phyloP scores from a whole-genome alignment of 2,797 vertebrate genomes.

The Sorex maritimensis region DNA sequence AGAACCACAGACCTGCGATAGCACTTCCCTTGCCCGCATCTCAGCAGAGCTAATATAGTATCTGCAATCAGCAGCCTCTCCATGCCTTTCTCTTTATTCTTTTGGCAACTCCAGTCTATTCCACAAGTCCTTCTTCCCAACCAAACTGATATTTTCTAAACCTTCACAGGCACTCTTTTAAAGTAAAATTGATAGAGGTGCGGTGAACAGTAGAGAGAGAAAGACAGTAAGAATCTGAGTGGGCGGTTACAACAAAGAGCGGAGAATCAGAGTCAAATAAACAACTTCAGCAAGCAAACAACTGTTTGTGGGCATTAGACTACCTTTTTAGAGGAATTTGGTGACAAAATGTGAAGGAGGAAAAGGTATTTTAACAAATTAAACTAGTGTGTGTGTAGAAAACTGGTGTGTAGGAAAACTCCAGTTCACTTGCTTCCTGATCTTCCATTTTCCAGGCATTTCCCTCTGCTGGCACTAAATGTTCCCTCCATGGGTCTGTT shows the following conservation, averaged over 20 bases:
- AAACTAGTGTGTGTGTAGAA: too few species aligned
- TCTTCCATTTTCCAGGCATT: background rate
- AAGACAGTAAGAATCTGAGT: conserved; percentile 5
- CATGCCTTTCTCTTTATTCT: background rate
- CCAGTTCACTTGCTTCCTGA: background rate
- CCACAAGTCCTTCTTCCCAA: conserved; percentile 4
- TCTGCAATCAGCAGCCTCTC: background rate
- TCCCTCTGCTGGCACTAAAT: background rate
- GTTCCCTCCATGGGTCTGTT: rapidly evolving
- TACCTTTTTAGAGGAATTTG: background rate
- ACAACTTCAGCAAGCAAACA: background rate
- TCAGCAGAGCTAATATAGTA: too few species aligned
- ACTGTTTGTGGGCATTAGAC: background rate
- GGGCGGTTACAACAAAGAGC: conserved; percentile 16
- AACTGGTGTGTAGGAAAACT: background rate
- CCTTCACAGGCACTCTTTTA: background rate
- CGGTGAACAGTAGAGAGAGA: background rate
- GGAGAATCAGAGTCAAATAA: background rate
- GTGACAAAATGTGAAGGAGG: conserved; percentile 8
- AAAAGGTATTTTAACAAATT: background rate
- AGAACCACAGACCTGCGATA: background rate
- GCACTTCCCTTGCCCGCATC: background rate
- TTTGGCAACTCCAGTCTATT: background rate
- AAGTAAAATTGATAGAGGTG: conserved; percentile 49
- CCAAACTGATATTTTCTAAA: conserved; percentile 54